These are phyloP conservation scores for Athetis lepigone DNA, from an alignment of 2,888 invertebrate genomes.

Conservation along the genomic window DNA sequence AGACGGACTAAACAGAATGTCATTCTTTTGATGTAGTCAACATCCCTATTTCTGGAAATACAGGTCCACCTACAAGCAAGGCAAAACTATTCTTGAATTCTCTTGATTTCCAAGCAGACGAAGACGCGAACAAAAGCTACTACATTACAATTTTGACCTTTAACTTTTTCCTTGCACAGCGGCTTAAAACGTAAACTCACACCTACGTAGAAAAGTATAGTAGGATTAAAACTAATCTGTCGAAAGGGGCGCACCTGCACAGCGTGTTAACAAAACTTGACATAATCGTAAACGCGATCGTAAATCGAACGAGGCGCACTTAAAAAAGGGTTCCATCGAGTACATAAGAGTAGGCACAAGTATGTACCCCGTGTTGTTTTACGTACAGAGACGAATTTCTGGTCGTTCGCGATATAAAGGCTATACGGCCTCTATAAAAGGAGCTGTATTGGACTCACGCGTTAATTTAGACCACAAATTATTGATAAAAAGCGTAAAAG, in stretches of 20 bases:
- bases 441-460: neutral
- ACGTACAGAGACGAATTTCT: conserved; percentile 27
- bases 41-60: too few relatives aligned
- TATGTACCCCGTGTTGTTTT: conserved; percentile 52
- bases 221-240: conserved; percentile 62
- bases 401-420: conserved; percentile 1
- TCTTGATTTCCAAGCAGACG: too few relatives aligned
- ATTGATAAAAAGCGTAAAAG: neutral
- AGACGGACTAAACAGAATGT: too few relatives aligned
- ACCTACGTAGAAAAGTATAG: conserved; percentile 33
- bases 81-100: too few relatives aligned
- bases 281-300: conserved; percentile 76
- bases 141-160: too few relatives aligned
- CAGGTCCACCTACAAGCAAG: too few relatives aligned
- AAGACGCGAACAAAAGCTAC: too few relatives aligned
- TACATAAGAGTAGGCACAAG: neutral
- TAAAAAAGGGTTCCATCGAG: conserved; percentile 67
- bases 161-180: too few relatives aligned
- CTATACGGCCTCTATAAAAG: neutral
- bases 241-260: conserved; percentile 73
- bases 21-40: too few relatives aligned
- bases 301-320: conserved; percentile 75
- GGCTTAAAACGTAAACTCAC: neutral
- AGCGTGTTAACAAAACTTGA: conserved; percentile 71
- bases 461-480: neutral